A percentile compares a stretch with the other conserved stretches of the same genome.
These are phyloP conservation scores for Caenorhabditis sp. DNA, from an alignment of 2,888 invertebrate genomes.

Conservation along the genomic window DNA sequence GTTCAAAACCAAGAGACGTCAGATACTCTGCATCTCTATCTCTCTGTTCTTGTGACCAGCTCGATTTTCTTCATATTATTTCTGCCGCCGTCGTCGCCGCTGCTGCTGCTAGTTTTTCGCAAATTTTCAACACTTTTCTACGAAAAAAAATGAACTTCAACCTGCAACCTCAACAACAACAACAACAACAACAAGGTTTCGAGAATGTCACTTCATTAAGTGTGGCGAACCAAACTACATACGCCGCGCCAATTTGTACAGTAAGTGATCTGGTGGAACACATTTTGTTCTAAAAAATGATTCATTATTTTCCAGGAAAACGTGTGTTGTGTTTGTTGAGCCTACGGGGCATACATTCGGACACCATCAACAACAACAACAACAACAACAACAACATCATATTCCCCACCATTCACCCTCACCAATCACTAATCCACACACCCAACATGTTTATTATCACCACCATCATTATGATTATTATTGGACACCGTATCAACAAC, in stretches of 20 bases:
- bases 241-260: slow-evolving; percentile 46
- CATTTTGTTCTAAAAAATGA: neutral
- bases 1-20: neutral
- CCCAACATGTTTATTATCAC: neutral
- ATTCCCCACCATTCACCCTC: no score
- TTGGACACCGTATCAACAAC: slow-evolving; percentile 4
- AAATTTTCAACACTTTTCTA: no score
- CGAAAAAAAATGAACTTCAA: slow-evolving; percentile 31
- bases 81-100: neutral
- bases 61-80: neutral
- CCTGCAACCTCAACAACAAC: slow-evolving; percentile 6
- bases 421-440: neutral
- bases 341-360: slow-evolving; percentile 46
- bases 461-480: slow-evolving; percentile 8
- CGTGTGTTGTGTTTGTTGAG: slow-evolving; percentile 70
- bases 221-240: slow-evolving; percentile 6
- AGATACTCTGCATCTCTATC: neutral
- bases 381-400: no score
- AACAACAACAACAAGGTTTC: slow-evolving; percentile 1
- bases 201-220: neutral
- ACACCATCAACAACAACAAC: slow-evolving; percentile 9
- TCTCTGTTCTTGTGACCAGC: neutral
- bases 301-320: slow-evolving; percentile 43
- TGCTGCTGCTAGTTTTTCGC: neutral
- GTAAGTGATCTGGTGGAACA: slow-evolving; percentile 38